These are phyloP conservation scores for Anodontia alba DNA, from an alignment of 2,888 invertebrate species.

Conservation along the genomic window DNA sequence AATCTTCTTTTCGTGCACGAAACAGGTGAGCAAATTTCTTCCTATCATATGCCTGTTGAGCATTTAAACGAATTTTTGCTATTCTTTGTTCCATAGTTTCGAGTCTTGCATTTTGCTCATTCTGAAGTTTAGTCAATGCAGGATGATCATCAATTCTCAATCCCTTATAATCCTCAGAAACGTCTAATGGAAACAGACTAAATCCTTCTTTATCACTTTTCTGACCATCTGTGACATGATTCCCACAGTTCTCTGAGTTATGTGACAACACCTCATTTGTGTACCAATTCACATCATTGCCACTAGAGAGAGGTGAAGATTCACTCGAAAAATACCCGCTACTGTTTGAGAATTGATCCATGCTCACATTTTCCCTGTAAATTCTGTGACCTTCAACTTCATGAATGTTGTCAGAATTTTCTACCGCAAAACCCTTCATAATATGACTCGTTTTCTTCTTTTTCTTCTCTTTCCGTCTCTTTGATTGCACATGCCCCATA, in stretches of 20 bases:
- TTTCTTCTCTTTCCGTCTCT: conserved; percentile 58
- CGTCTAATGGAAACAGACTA: conserved; percentile 50
- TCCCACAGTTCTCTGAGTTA: conserved; percentile 20
- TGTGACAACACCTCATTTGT: conserved; percentile 29
- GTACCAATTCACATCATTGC: conserved; percentile 44
- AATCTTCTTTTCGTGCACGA: conserved; percentile 70
- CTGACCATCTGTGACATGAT: background rate
- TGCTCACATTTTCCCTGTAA: conserved; percentile 61
- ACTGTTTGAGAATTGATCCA: conserved; percentile 62
- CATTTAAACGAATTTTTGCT: conserved; percentile 74
- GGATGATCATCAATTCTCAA: conserved; percentile 77
- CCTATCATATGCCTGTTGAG: conserved; percentile 77
- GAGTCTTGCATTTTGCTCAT: conserved; percentile 77
- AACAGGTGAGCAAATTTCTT: conserved; percentile 78
- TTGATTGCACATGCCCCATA: conserved; percentile 72
- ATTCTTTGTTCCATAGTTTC: conserved; percentile 78
- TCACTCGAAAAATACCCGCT: conserved; percentile 64
- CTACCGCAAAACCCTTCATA: conserved; percentile 47
- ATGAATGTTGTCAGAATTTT: conserved; percentile 48
- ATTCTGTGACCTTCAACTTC: conserved; percentile 58
- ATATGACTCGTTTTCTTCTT: conserved; percentile 56
- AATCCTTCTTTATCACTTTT: conserved; percentile 2
- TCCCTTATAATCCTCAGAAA: conserved; percentile 54
- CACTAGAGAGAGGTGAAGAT: conserved; percentile 47
- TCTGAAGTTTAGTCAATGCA: conserved; percentile 76